Base-by-base conservation (phyloP, 2,888 invertebrate genomes). In the Lapara coniferarum region DNA sequence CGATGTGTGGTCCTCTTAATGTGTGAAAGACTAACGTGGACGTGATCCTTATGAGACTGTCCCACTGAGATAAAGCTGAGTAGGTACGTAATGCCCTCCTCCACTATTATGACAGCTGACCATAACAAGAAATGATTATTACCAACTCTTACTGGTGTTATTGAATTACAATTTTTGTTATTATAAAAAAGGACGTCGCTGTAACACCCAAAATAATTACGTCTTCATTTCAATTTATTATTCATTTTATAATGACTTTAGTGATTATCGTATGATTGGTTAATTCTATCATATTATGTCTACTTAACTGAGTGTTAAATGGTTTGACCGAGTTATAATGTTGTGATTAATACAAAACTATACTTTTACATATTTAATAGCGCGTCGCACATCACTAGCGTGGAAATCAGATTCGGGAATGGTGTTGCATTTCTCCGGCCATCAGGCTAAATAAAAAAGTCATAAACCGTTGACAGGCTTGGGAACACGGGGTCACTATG, bases 401-500 rank as follows among this genome's bases (percentile, higher is more conserved):
- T 84, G 80, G 88, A 89, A 88, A 90, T 89, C 86, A 81, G 87
- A 86, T 87, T 88, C 83, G 83, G 87, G 88, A 87, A 85, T 87
- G 88, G 89, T 91, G 83, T 91, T 91, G 90, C 90, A 88, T 92
- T 91, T 91, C 91, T 89, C 83, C 81, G 78, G 83, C 85, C 85
- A 90, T 87, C 87, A 87, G 86, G 85, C 85, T 86, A 85, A 91
- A 93, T 93, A 92, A 93, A 92, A 93, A 91, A 89, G 91, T 89
- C 88, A 90, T 93, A 92, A 92, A 92, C 85, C 83, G 85, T 88
- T 89, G 89, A 88, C 91, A 88, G 81, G 90, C 90, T 89, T 91
- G 93, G 91, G 92, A 93, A 93, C 86, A 89, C 84, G 79, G 88
- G 86, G 82, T 83, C 77, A 89, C 87, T 87, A 89, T 87, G 86